Percentiles rank a stretch among this genome's conserved stretches.
These are phyloP conservation scores for Leptestheria dahalacensis DNA, from an alignment of 1,140 invertebrate genomes.

Conservation along the genomic window DNA sequence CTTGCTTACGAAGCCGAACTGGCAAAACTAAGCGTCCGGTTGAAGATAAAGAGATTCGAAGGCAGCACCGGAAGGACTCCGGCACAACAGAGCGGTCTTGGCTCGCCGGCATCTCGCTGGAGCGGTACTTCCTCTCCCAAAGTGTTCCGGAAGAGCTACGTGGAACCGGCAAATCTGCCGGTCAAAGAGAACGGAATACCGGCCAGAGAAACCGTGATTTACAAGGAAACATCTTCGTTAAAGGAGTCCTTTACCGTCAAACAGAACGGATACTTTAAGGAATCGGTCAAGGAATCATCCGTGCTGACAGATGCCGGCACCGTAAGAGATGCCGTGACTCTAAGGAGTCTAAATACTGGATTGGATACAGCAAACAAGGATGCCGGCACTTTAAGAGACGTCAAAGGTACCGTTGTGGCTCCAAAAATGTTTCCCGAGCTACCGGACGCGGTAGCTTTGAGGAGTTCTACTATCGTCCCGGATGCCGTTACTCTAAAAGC, in stretches of 20 bases:
- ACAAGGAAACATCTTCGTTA: not conserved
- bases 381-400: too few relatives aligned
- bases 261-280: not conserved
- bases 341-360: too few relatives aligned
- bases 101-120: slow-evolving; percentile 30
- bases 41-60: slow-evolving; percentile 12
- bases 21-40: slow-evolving; percentile 13
- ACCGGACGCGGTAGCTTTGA: too few relatives aligned
- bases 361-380: too few relatives aligned
- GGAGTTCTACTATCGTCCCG: too few relatives aligned
- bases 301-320: not conserved
- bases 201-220: not conserved
- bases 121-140: slow-evolving; percentile 20
- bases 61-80: slow-evolving; percentile 24
- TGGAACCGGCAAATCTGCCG: not conserved
- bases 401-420: too few relatives aligned
- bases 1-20: slow-evolving; percentile 10
- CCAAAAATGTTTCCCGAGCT: too few relatives aligned
- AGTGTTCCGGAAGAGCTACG: not conserved
- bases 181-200: not conserved
- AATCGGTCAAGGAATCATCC: not conserved
- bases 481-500: too few relatives aligned
- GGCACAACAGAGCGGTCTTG: slow-evolving; percentile 36
- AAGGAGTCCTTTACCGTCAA: not conserved
- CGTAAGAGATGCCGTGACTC: too few relatives aligned